Evolutionary conservation across 2,888 invertebrate genomes (phyloP).

Genomic region (Vesta saturnalis): DNA sequence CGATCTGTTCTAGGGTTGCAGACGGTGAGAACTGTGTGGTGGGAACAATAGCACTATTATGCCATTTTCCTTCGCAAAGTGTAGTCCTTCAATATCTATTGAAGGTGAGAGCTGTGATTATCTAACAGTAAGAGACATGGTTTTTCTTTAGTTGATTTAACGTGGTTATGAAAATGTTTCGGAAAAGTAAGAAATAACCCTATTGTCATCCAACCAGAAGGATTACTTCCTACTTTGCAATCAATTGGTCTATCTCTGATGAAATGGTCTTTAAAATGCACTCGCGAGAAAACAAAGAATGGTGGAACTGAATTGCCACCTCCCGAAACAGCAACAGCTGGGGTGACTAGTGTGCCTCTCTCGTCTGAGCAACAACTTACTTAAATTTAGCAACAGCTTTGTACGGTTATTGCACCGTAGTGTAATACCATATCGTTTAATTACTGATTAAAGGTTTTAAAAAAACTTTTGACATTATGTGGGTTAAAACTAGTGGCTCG

Average conservation of each 20-base stretch:
- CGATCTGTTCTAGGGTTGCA: slow-evolving; percentile 21
- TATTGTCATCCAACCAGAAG: slow-evolving; percentile 43
- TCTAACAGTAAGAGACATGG: too few species aligned
- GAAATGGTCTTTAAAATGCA: slow-evolving; percentile 40
- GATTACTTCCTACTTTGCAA: too few species aligned
- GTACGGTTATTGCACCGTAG: slow-evolving; percentile 50
- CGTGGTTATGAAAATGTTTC: too few species aligned
- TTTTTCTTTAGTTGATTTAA: too few species aligned
- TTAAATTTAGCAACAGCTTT: slow-evolving; percentile 47
- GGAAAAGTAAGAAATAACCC: slow-evolving; percentile 26
- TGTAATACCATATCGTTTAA: too few species aligned
- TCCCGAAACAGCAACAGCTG: slow-evolving; percentile 45
- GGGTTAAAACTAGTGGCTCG: too few species aligned
- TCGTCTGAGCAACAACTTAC: slow-evolving; percentile 50
- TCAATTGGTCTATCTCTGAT: slow-evolving; percentile 31
- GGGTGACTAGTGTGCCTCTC: slow-evolving; percentile 46
- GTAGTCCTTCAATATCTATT: too few species aligned
- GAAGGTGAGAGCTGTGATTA: too few species aligned
- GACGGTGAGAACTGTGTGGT: slow-evolving; percentile 39
- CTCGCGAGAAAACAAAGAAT: slow-evolving; percentile 49
- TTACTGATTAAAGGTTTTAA: background rate
- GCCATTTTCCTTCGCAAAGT: too few species aligned
- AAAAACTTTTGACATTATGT: background rate
- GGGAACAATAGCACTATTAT: slow-evolving; percentile 28
- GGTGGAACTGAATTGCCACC: too few species aligned